phyloP scores from a whole-genome alignment of 2,888 invertebrate genomes.

The Eurytoma adleriae region DNA sequence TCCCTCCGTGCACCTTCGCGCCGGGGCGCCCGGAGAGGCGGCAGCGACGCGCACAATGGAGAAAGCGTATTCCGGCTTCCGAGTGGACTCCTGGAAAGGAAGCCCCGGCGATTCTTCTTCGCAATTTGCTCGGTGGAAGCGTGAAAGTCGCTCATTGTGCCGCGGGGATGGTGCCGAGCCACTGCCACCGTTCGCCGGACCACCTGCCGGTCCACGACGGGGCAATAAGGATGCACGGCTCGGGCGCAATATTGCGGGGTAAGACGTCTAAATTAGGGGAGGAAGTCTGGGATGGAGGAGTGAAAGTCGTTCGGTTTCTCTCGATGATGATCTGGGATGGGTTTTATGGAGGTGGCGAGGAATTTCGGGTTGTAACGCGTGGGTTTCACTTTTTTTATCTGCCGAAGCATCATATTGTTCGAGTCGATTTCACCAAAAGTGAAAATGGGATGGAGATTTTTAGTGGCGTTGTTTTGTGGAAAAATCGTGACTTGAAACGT shows the following conservation, averaged over 20 bases:
- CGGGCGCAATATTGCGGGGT: too few relatives aligned
- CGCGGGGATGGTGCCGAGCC: not conserved
- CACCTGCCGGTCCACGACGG: too few relatives aligned
- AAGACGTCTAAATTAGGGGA: slow-evolving; percentile 37
- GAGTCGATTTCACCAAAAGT: slow-evolving; percentile 26
- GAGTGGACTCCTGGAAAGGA: slow-evolving; percentile 1
- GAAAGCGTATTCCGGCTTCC: slow-evolving; percentile 39
- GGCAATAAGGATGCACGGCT: too few relatives aligned
- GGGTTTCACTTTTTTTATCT: slow-evolving; percentile 45
- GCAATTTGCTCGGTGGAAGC: slow-evolving; percentile 8
- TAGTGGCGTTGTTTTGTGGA: not conserved
- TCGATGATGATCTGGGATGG: not conserved
- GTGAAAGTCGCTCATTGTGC: slow-evolving; percentile 28
- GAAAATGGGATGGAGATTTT: slow-evolving; percentile 22
- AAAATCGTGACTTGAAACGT: slow-evolving; percentile 1
- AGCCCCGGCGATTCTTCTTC: not conserved
- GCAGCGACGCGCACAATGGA: slow-evolving; percentile 14
- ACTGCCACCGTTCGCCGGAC: slow-evolving; percentile 17
- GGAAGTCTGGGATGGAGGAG: not conserved
- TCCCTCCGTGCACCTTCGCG: slow-evolving; percentile 23
- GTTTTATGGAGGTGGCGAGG: not conserved
- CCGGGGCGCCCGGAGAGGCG: not conserved
- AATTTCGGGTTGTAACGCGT: not conserved
- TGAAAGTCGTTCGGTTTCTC: slow-evolving; percentile 31
- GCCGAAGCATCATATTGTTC: slow-evolving; percentile 4